These are phyloP conservation scores for Atlantisia rogersi DNA, from an alignment of 2,113 vertebrate species.

Conservation along the genomic window DNA sequence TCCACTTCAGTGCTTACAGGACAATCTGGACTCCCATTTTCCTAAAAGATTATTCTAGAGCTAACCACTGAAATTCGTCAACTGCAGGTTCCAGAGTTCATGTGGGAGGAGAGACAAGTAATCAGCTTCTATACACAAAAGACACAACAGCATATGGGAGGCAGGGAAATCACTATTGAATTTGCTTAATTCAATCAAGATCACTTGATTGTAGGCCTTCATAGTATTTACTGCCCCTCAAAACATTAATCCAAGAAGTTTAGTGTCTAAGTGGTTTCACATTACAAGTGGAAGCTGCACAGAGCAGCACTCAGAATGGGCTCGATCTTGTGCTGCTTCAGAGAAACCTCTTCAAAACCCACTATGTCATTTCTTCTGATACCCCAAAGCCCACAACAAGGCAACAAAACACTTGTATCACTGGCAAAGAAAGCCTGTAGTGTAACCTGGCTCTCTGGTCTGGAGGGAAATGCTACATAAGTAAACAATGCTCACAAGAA, in stretches of 20 bases:
- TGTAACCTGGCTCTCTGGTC: neutral
- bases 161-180: neutral
- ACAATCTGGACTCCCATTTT: neutral
- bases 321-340: neutral
- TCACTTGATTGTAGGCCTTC: neutral
- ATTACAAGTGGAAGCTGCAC: neutral
- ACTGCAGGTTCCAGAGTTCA: neutral
- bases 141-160: neutral
- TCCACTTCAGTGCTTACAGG: neutral
- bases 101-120: neutral
- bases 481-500: rapidly evolving
- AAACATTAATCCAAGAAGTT: neutral
- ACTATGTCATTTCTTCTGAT: neutral
- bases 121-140: neutral
- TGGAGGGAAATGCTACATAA: neutral
- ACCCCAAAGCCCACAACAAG: neutral
- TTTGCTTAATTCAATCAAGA: neutral
- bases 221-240: neutral
- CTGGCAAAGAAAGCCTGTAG: neutral
- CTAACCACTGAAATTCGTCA: neutral
- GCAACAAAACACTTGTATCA: neutral
- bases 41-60: neutral
- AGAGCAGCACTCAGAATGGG: neutral
- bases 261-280: neutral
- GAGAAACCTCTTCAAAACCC: neutral